Evolutionary conservation across 2,113 vertebrate genomes (phyloP), one percentile per base, ranked within the genome.

Genomic region (Girardinichthys multiradiatus): DNA sequence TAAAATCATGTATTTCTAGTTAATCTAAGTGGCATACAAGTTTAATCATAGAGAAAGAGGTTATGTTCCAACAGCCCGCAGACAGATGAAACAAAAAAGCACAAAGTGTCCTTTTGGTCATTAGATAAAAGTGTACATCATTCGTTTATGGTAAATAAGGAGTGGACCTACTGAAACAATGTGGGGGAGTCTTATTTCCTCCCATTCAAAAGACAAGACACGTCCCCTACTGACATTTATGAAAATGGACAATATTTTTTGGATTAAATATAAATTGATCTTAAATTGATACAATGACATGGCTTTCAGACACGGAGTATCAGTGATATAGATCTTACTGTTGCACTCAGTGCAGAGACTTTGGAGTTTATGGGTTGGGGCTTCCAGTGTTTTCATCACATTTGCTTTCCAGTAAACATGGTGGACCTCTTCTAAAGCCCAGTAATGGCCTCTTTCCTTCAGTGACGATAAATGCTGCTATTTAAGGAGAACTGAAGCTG

Each of bases 401-500:
- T 24, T 30, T 80, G 42, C 29, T 31, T 26, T 39, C 17, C 29
- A 13, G 35, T 27, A 67, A 29, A 14, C 33, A 4, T 15, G 66
- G 61, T 13, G 45, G 60, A 68, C 48, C 29, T 10, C 33, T 59
- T 57, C 57, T 58, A 65, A 64, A 33, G 57, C 54, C 69, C 37
- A 26, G 31, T 45, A 31, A 29, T 2, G 33, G 29, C 21, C 15
- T 31, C 28, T 28, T 19, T 9, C 17, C 26, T 17, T 33, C 14
- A 45, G 73, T 68, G 30, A 29, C 0, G 30, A 21, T 7, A 19
- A 12, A 63, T 21, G 2, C 1, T 8, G 21, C 88, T 74, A 97
- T 54, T 93, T 90, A 57, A 97, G 91, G 24, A 95, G 7, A 0
- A 86, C 79, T 28, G 87, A 80, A 4, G 95, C 95, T 57, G 96